Conservation (phyloP, 2,113 vertebrate genomes). For the Oreocharis arfaki region DNA sequence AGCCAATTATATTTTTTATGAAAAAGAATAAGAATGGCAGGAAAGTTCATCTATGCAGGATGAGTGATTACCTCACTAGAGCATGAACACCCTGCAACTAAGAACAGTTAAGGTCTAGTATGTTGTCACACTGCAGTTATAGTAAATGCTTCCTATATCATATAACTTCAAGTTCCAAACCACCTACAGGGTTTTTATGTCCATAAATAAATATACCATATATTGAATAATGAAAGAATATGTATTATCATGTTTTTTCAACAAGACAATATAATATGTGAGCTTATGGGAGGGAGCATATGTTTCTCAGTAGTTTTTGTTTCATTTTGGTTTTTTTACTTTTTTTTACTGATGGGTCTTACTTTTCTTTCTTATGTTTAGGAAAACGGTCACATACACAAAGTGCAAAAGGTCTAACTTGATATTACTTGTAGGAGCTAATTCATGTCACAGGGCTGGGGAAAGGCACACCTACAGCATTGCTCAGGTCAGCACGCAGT, state of each 20-base stretch:
- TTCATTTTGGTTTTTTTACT: neutral
- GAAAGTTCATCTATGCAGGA: neutral
- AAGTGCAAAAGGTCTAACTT: neutral
- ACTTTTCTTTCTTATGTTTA: neutral
- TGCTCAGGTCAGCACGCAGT: neutral
- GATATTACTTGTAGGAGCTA: neutral
- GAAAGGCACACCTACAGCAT: neutral
- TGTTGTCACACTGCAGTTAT: neutral
- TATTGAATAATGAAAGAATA: neutral
- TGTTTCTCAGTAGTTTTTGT: neutral
- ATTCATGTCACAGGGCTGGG: neutral
- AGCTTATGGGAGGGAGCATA: fast-evolving
- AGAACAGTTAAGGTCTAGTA: neutral
- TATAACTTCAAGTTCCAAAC: neutral
- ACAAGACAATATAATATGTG: fast-evolving
- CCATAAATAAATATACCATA: neutral
- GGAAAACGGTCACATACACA: neutral
- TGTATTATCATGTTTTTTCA: neutral
- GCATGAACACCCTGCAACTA: neutral
- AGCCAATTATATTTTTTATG: constrained; percentile 6
- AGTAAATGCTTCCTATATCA: neutral
- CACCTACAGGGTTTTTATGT: neutral
- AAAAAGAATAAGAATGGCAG: neutral
- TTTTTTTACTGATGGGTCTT: neutral
- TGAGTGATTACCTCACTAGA: neutral